These are phyloP conservation scores for Corydoras maculifer DNA, from an alignment of 2,113 vertebrate species.

Conservation along the genomic window DNA sequence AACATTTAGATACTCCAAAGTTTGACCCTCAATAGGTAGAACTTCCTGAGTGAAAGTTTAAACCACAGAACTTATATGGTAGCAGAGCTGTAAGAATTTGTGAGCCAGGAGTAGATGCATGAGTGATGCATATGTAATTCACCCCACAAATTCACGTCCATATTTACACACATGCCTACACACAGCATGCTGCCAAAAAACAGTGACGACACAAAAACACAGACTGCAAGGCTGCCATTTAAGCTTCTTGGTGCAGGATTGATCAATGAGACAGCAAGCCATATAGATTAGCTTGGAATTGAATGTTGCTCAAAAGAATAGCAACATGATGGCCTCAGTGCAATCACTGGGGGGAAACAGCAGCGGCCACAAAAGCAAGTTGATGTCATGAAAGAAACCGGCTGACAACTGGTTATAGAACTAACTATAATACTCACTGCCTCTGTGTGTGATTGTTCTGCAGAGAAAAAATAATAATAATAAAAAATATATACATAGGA, in stretches of 20 bases:
- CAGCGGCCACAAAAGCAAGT: constrained; percentile 18
- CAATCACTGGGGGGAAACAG: constrained; percentile 28
- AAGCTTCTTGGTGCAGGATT: background rate
- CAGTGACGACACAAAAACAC: constrained; percentile 2
- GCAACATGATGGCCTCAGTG: constrained; percentile 1
- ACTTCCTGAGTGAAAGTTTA: constrained; percentile 39
- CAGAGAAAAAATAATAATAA: no score
- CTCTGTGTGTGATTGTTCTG: no score
- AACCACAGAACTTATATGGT: background rate
- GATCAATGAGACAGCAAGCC: constrained; percentile 40
- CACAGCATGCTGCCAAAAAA: background rate
- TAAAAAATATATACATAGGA: no score
- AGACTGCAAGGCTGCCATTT: constrained; percentile 12
- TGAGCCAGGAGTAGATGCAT: background rate
- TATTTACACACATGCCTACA: constrained; percentile 8
- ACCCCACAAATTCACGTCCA: constrained; percentile 19
- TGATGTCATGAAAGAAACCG: no score
- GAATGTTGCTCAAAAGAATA: constrained; percentile 10
- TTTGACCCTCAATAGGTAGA: no score
- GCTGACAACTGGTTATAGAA: no score
- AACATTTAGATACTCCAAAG: constrained; percentile 44
- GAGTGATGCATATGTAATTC: background rate
- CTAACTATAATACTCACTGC: no score
- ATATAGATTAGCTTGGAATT: constrained; percentile 42
- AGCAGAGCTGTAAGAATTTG: background rate